These are phyloP conservation scores for Aphidius ervi DNA, from an alignment of 1,140 invertebrate genomes.

Conservation along the genomic window DNA sequence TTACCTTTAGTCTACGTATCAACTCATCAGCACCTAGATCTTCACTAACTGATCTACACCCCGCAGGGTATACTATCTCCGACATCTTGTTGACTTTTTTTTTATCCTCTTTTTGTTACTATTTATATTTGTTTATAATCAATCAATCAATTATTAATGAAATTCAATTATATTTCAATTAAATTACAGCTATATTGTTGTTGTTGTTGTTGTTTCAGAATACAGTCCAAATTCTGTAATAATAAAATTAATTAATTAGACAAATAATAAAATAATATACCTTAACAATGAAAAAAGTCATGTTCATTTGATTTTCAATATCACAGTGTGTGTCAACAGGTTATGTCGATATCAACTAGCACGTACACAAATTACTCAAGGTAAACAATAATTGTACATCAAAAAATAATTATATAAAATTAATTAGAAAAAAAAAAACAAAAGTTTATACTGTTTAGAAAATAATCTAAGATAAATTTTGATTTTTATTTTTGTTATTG, in stretches of 20 bases:
- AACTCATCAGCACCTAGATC: conserved; percentile 93
- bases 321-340: conserved; percentile 13
- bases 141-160: too few relatives aligned
- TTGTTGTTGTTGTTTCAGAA: conserved; percentile 32
- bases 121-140: too few relatives aligned
- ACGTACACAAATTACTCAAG: conserved; percentile 28
- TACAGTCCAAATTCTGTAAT: conserved; percentile 49
- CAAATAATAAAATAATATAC: too few relatives aligned
- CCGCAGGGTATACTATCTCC: conserved; percentile 82
- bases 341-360: conserved; percentile 22
- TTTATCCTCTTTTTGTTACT: conserved; percentile 5
- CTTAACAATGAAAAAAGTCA: too few relatives aligned
- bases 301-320: background rate
- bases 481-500: too few relatives aligned
- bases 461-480: background rate
- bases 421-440: too few relatives aligned
- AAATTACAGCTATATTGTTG: too few relatives aligned
- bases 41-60: conserved; percentile 83
- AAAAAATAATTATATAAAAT: background rate
- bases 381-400: conserved; percentile 37
- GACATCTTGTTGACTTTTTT: conserved; percentile 56
- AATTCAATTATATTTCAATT: too few relatives aligned
- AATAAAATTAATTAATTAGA: conserved; percentile 11
- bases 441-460: background rate
- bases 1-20: conserved; percentile 79